Evolutionary conservation across 2,888 invertebrate species (phyloP), one percentile per base, ranked within the genome.

Genomic region (Sepiola atlantica): DNA sequence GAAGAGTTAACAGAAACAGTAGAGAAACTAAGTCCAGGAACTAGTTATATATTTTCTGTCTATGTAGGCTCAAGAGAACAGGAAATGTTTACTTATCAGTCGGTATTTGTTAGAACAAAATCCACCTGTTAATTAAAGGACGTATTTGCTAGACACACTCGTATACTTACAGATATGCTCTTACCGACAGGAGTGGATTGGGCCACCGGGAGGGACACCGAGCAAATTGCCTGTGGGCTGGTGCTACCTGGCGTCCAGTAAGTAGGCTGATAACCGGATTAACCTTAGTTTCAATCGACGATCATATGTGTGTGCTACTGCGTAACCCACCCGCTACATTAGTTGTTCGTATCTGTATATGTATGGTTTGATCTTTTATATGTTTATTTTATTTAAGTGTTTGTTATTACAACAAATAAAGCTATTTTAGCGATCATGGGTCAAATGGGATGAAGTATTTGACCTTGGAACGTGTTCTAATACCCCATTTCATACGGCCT

Each of bases 11-110:
- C 96, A 90, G 96, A 96, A 94, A 96, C 96, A 16, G 96, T 97
- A 12, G 96, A 95, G 57, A 96, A 96, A 28, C 95, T 97, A 91
- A 95, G 95, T 61, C 96, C 96, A 8, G 96, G 95, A 55, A 96
- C 96, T 2, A 94, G 95, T 35, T 97, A 97, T 95, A 95, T 96
- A 90, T 96, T 97, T 95, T 97, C 97, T 94, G 96, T 97, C 54
- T 96, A 96, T 94, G 96, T 97, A 93, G 97, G 96, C 61, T 96
- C 96, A 94, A 95, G 96, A 21, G 96, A 95, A 91, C 96, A 96
- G 35, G 95, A 96, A 55, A 95, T 96, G 91, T 95, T 97, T 61
- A 95, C 96, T n/a, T 97, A 97, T 94, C 96, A 96, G 94, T 96
- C 96, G 94, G 96, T 96, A 90, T 96, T 96, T 95, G 96, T 96